Conservation (phyloP, 2,113 vertebrate species). For the Alouatta palliata region DNA sequence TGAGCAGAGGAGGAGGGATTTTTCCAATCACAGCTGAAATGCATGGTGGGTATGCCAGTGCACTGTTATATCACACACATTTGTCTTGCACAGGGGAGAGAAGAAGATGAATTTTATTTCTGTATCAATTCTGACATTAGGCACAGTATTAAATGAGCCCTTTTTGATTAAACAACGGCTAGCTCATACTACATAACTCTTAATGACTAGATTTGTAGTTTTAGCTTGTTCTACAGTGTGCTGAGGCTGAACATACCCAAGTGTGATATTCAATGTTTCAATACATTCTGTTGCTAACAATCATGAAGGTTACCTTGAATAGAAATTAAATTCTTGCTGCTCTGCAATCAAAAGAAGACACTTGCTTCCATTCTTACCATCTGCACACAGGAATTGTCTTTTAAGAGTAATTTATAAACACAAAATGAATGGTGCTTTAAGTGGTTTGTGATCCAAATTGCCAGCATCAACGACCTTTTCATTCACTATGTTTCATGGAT, state of each 20-base stretch:
- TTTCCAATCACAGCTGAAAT: slow-evolving; percentile 2
- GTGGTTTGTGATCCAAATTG: slow-evolving; percentile 53
- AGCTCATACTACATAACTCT: not conserved
- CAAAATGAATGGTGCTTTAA: slow-evolving; percentile 20
- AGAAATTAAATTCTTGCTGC: slow-evolving; percentile 50
- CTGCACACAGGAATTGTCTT: slow-evolving; percentile 19
- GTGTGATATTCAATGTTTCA: not conserved
- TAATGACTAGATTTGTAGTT: slow-evolving; percentile 48
- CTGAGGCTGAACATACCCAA: not conserved
- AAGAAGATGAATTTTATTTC: slow-evolving; percentile 54
- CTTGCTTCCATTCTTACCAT: slow-evolving; percentile 8
- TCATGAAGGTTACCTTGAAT: slow-evolving; percentile 16
- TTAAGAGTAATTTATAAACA: slow-evolving; percentile 50
- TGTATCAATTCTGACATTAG: slow-evolving; percentile 17
- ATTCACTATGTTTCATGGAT: not conserved
- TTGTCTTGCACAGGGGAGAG: slow-evolving; percentile 8
- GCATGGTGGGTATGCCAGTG: not conserved
- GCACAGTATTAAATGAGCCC: slow-evolving; percentile 19
- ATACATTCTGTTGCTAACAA: not conserved
- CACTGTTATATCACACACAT: not conserved
- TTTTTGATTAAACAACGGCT: slow-evolving; percentile 46
- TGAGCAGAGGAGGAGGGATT: not conserved
- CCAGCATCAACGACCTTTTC: slow-evolving; percentile 52
- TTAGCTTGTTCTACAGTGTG: not conserved
- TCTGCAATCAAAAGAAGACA: not conserved